Percentiles rank a stretch among this genome's conserved stretches.
phyloP scores from a whole-genome alignment of 2,888 invertebrate species.

The Tetranychus piercei region DNA sequence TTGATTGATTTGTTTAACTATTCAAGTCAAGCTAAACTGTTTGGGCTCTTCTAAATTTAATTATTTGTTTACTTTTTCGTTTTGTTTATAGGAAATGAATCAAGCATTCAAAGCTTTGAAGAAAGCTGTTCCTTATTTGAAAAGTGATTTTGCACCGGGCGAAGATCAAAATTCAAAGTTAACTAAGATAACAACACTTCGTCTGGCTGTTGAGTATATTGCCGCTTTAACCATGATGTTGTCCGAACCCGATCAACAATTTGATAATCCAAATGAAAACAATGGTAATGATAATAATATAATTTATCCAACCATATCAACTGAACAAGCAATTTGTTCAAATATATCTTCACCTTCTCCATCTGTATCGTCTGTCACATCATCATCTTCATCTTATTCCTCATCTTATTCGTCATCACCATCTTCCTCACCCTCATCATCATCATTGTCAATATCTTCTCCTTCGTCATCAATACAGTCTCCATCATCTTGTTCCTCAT shows the following conservation, averaged over 20 bases:
- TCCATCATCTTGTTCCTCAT: not conserved
- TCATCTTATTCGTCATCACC: not conserved
- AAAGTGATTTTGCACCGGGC: not conserved
- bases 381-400: not conserved
- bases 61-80: not conserved
- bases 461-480: not conserved
- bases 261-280: not conserved
- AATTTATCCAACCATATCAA: conserved; percentile 5
- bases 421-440: not conserved
- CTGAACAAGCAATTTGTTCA: not conserved
- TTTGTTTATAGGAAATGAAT: conserved; percentile 49
- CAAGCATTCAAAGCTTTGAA: conserved; percentile 64
- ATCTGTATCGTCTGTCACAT: not conserved
- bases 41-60: not conserved
- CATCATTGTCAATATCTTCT: not conserved
- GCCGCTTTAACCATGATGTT: conserved; percentile 39
- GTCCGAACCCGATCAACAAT: conserved; percentile 4
- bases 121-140: conserved; percentile 46
- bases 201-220: conserved; percentile 72
- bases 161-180: conserved; percentile 31
- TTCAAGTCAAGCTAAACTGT: not conserved
- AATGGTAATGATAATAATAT: not conserved
- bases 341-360: not conserved
- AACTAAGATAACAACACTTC: conserved; percentile 70
- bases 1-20: not conserved